These are phyloP conservation scores for Lepidurus apus DNA, from an alignment of 1,140 invertebrate species.

Conservation along the genomic window DNA sequence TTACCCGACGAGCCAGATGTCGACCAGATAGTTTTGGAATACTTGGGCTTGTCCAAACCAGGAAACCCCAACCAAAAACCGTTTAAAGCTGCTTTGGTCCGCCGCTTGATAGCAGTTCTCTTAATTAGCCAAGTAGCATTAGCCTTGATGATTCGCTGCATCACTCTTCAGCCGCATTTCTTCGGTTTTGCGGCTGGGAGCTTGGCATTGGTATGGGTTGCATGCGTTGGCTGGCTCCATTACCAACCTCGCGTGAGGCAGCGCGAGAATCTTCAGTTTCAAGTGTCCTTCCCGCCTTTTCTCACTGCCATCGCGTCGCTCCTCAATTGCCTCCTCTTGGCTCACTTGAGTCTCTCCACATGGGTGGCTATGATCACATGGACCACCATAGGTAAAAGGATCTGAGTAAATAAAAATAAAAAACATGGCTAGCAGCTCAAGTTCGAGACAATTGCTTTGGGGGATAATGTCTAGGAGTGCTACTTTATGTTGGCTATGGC, in stretches of 20 bases:
- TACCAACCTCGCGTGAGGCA: not conserved
- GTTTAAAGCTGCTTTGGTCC: not conserved
- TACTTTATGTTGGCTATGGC: slow-evolving; percentile 19
- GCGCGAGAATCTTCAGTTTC: not conserved
- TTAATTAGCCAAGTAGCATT: not conserved
- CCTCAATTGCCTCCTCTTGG: slow-evolving; percentile 16
- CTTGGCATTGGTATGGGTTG: not conserved
- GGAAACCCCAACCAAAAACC: not conserved
- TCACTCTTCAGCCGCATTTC: not conserved
- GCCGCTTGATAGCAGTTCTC: not conserved
- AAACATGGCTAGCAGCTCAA: not conserved
- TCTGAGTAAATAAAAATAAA: not conserved
- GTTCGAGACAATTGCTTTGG: not conserved
- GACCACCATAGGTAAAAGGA: not conserved
- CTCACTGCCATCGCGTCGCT: slow-evolving; percentile 9
- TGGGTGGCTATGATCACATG: not conserved
- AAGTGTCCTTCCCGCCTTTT: slow-evolving; percentile 9
- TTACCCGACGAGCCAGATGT: not conserved
- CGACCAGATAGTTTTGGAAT: not conserved
- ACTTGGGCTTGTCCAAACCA: not conserved
- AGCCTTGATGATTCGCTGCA: not conserved
- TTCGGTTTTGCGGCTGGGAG: not conserved
- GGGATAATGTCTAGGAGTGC: slow-evolving; percentile 2
- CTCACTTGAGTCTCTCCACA: not conserved
- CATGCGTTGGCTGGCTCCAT: not conserved